Conservation (phyloP, 2,888 invertebrate species). For the Lasiommata megera region DNA sequence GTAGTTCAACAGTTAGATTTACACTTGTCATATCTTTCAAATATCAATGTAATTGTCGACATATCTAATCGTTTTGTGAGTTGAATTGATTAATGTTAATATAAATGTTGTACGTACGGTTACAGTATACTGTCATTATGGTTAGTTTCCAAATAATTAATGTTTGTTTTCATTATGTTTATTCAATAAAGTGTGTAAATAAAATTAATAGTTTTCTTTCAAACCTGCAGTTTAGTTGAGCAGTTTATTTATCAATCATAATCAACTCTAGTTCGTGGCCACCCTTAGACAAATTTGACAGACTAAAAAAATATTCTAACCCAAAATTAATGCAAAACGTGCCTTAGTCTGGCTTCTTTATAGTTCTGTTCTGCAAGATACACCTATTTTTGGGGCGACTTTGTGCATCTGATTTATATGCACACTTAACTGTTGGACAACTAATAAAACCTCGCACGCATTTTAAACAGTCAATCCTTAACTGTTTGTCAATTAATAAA, state of each 20-base stretch:
- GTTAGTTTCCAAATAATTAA: slow-evolving; percentile 71
- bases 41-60: slow-evolving; percentile 75
- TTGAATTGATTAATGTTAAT: slow-evolving; percentile 74
- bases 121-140: slow-evolving; percentile 72
- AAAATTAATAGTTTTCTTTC: slow-evolving; percentile 42
- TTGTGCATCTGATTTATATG: too few relatives aligned
- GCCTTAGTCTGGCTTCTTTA: too few relatives aligned
- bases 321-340: too few relatives aligned
- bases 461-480: too few relatives aligned
- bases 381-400: too few relatives aligned
- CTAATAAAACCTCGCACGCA: too few relatives aligned
- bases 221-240: neutral
- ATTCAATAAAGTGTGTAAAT: slow-evolving; percentile 82
- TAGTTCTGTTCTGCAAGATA: too few relatives aligned
- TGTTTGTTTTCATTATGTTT: slow-evolving; percentile 80
- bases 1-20: slow-evolving; percentile 36
- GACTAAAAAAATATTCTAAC: too few relatives aligned
- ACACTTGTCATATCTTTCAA: slow-evolving; percentile 66
- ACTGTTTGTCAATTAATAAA: too few relatives aligned
- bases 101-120: slow-evolving; percentile 78
- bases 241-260: neutral
- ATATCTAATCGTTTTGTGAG: slow-evolving; percentile 78
- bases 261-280: neutral
- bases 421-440: too few relatives aligned
- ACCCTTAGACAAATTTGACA: too few relatives aligned